Evolutionary conservation across 2,888 invertebrate genomes (phyloP).

Genomic region (Drosophila tripunctata): DNA sequence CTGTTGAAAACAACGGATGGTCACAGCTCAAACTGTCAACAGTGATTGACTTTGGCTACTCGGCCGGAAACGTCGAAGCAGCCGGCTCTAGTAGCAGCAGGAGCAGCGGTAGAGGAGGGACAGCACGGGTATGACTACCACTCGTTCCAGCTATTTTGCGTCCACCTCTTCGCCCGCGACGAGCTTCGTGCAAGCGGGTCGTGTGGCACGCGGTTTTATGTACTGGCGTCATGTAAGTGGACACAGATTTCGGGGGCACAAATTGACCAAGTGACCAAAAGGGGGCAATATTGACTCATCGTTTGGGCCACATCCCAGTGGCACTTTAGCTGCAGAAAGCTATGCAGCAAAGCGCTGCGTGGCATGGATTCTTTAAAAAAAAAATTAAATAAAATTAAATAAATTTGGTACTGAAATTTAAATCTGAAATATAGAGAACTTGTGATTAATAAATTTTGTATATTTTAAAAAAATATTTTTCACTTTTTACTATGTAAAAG

Average conservation of each 20-base stretch:
- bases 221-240: constrained; percentile 77
- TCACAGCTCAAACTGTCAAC: neutral
- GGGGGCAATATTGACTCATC: constrained; percentile 22
- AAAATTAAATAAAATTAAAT: too few relatives aligned
- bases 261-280: neutral
- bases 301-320: constrained; percentile 8
- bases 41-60: constrained; percentile 24
- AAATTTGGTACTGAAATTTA: too few relatives aligned
- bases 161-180: constrained; percentile 32
- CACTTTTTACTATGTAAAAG: too few relatives aligned
- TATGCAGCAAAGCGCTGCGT: neutral
- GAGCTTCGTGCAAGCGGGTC: constrained; percentile 67
- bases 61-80: neutral
- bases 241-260: constrained; percentile 50
- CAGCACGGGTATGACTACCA: constrained; percentile 47
- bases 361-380: too few relatives aligned
- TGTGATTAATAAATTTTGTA: too few relatives aligned
- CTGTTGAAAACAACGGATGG: constrained; percentile 3
- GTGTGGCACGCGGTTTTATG: constrained; percentile 73
- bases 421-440: too few relatives aligned
- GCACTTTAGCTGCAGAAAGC: neutral
- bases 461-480: too few relatives aligned
- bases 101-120: neutral
- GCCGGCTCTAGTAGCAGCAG: too few relatives aligned
- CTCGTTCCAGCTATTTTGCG: constrained; percentile 43